Percentiles rank a stretch among this genome's conserved stretches.
phyloP scores from a whole-genome alignment of 2,888 invertebrate species.

The Stomorhina lunata region DNA sequence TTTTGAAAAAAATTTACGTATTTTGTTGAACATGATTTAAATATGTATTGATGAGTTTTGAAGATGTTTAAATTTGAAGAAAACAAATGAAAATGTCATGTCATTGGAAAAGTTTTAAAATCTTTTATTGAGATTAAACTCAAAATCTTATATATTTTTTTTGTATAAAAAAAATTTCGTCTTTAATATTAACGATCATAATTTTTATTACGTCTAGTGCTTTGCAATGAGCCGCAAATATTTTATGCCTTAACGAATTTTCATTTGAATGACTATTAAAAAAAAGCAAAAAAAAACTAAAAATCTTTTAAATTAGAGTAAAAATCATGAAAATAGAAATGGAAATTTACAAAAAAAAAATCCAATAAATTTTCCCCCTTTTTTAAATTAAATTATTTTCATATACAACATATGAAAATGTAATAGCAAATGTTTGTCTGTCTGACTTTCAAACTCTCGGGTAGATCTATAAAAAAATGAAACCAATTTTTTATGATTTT shows the following conservation, averaged over 20 bases:
- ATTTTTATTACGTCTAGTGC: conserved; percentile 78
- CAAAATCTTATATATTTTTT: neutral
- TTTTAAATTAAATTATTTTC: conserved; percentile 22
- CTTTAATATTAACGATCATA: conserved; percentile 64
- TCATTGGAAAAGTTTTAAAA: conserved; percentile 23
- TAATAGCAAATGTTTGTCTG: neutral
- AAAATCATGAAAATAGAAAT: too few species aligned
- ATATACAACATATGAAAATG: too few species aligned
- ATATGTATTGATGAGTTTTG: conserved; percentile 57
- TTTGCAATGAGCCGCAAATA: conserved; percentile 78
- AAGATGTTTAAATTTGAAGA: conserved; percentile 17
- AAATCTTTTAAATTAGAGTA: conserved; percentile 44
- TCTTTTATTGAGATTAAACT: neutral
- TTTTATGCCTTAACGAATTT: conserved; percentile 72
- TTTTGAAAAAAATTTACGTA: conserved; percentile 32
- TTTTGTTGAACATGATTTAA: conserved; percentile 5
- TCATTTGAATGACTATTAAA: conserved; percentile 13
- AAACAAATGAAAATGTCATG: conserved; percentile 60
- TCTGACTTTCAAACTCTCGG: too few species aligned
- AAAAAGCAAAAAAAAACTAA: conserved; percentile 29
- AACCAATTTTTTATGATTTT: conserved; percentile 54
- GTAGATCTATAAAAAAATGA: conserved; percentile 2
- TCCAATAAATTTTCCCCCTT: conserved; percentile 59
- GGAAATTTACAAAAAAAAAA: conserved; percentile 24
- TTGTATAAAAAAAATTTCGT: neutral